Base-by-base conservation (phyloP, 2,888 invertebrate genomes). In the Shargacucullia verbasci region DNA sequence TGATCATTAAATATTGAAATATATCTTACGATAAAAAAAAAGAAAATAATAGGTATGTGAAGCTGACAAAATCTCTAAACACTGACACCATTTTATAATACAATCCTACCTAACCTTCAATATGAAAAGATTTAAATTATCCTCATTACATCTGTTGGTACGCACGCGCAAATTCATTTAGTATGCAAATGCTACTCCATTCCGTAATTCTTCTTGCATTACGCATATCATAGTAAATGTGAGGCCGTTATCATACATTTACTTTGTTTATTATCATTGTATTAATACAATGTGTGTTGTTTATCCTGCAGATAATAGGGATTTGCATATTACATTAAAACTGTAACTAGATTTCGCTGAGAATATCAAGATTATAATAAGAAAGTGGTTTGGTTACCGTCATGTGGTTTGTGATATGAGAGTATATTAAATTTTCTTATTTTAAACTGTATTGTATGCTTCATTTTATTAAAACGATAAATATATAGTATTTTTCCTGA, bases 271-370 rank as follows among this genome's bases (percentile, higher is more conserved):
- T 58, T 57, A 70, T 59, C 53, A 47, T 49, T 54, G 59, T 70
- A 54, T 62, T 50, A 46, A 73, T 59, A 67, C 66, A 67, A 59
- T 53, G 68, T 60, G 55, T 61, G 38, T 55, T 53, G 50, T 71
- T 66, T 71, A 57, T 66, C 11, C 38, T 39, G 39, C 12, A 49
- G 58, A 60, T 69, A 66, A 70, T 56, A 56, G 29, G n/a, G 31
- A 70, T 72, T 73, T 70, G 59, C 72, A 72, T 72, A 48, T 56
- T 31, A 69, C 58, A 66, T 69, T 72, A 48, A 49, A 70, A 61
- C 31, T 45, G 63, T 64, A 61, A 43, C 52, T 45, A 64, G 70
- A 55, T 63, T 67, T 54, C n/a, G 8, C 39, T 33, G 31, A 0
- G 9, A 54, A 43, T 13, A 37, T 35, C 25, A 38, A 35, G 62